Base-by-base conservation (phyloP, 2,797 vertebrate species). In the Chelmon rostratus region DNA sequence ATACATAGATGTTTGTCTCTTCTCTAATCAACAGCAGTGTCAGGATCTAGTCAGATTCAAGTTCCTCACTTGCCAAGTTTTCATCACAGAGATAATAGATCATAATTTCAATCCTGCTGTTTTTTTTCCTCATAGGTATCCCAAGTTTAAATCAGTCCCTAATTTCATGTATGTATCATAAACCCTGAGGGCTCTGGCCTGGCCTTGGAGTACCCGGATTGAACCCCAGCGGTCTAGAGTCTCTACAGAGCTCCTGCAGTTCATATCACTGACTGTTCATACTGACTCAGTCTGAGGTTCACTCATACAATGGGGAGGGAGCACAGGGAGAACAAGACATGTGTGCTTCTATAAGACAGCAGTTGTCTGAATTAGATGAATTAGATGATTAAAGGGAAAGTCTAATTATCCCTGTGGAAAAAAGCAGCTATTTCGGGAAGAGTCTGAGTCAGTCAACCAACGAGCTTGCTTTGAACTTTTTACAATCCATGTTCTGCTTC, bases 161-260 rank as follows among this genome's bases (percentile, higher is more conserved):
- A 59, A 78, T 78, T 62, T 67, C 72, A 71, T 46, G 38, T 35
- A 75, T 82, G 47, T 69, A 73, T 87, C 59, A 6, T 72, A 86
- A 81, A 80, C 65, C 70, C 68, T 6, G 18, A 59, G 38, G 28
- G 12, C 11, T 59, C 28, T 50, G 47, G 38, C 13, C 31, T 4
- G 65, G 23, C 10, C 25, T 72, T 23, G 1, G n/a, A 65, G 46
- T 18, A 65, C 49, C 52, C 58, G 21, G 63, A 67, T 23, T 46
- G 8, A 79, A 76, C 73, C 62, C 57, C 40, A 68, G 44, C 74
- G 21, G 53, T 66, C 19, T 44, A 47, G 21, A 54, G 77, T 50
- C 61, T 47, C 28, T 44, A 11, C 35, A 47, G 57, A 59, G 68
- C 68, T 58, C 19, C 53, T 64, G 33, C 59, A 75, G 47, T 79